Conservation (phyloP, 2,113 vertebrate genomes). For the Calidris pygmaea region DNA sequence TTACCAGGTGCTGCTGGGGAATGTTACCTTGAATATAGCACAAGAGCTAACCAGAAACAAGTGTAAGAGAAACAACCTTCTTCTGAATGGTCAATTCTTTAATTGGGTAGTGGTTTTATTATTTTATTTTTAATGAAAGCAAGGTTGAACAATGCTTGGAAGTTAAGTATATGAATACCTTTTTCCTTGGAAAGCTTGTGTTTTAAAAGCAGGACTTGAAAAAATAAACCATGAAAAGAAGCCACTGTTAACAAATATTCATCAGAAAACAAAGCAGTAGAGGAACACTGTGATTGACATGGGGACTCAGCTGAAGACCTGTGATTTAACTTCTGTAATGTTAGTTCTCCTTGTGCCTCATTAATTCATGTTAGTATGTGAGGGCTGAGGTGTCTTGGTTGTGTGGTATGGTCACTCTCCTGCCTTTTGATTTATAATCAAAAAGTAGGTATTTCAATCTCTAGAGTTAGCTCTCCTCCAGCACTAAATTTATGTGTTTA, state of each 20-base stretch:
- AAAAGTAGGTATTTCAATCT: background rate
- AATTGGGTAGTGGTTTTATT: background rate
- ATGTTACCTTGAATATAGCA: background rate
- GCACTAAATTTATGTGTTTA: background rate
- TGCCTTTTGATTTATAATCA: background rate
- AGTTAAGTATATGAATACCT: background rate
- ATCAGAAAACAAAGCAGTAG: background rate
- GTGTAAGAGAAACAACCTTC: background rate
- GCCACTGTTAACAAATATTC: background rate
- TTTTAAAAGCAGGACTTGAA: background rate
- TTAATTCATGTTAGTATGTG: background rate
- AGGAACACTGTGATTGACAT: background rate
- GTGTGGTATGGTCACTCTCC: background rate
- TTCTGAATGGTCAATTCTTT: background rate
- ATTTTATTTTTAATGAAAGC: background rate
- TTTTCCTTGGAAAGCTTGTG: background rate
- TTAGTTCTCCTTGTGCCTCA: background rate
- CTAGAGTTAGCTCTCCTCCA: background rate
- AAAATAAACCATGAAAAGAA: background rate
- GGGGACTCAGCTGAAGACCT: background rate
- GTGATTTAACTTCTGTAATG: background rate
- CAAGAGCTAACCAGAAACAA: background rate
- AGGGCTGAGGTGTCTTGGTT: background rate
- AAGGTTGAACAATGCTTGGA: background rate
- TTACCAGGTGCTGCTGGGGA: background rate